phyloP scores from a whole-genome alignment of 2,113 vertebrate genomes.

The Erinaceus europaeus region DNA sequence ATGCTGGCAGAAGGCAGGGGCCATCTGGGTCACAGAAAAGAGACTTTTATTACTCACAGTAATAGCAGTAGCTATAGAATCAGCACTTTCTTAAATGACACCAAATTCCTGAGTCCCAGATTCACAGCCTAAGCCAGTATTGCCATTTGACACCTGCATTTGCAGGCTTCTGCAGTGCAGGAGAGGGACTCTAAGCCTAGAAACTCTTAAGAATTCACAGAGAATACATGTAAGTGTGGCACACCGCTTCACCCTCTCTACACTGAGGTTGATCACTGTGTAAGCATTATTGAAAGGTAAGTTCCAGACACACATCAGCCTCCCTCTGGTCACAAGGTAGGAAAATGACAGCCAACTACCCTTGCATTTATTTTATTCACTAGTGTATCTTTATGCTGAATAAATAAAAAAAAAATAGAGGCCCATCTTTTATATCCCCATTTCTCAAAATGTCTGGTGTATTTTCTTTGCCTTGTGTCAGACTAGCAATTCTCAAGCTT shows the following conservation, averaged over 20 bases:
- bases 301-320: neutral
- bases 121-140: neutral
- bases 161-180: fast-evolving
- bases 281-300: neutral
- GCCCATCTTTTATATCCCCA: neutral
- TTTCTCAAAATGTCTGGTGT: neutral
- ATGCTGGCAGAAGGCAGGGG: neutral
- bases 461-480: neutral
- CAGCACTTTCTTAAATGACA: neutral
- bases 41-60: neutral
- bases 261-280: neutral
- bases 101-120: neutral
- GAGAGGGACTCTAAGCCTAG: neutral
- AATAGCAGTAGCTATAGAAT: neutral
- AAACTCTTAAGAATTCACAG: neutral
- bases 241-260: neutral
- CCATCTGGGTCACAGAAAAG: neutral
- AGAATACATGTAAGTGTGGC: neutral
- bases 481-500: fast-evolving
- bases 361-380: neutral
- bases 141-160: neutral
- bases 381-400: neutral
- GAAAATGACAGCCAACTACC: neutral
- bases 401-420: neutral
- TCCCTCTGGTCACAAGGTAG: neutral